A percentile compares a stretch with the other conserved stretches of the same genome.
Evolutionary conservation across 2,797 vertebrate genomes (phyloP).

Genomic region (Onychomys leucogaster): DNA sequence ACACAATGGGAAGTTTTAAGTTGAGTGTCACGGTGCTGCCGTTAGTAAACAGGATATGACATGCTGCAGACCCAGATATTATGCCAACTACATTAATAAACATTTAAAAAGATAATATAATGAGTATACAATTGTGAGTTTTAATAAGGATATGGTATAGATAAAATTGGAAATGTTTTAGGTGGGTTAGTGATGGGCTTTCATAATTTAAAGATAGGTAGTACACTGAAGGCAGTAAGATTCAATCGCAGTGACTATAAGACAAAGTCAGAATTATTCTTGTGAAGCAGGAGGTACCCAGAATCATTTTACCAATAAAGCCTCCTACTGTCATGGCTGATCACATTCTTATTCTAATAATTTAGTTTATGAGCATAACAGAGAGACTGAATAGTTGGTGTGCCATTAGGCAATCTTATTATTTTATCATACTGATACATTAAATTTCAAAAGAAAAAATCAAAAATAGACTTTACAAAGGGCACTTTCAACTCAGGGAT

Average conservation of each 20-base stretch:
- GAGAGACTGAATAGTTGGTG: conserved; percentile 9
- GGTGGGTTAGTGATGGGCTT: conserved; percentile 57
- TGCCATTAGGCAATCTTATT: background rate
- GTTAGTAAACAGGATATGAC: conserved; percentile 36
- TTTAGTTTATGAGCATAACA: conserved; percentile 63
- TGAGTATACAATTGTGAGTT: conserved; percentile 65
- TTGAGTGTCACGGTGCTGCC: background rate
- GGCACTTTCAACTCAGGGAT: background rate
- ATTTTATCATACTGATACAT: conserved; percentile 23
- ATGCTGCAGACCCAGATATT: background rate
- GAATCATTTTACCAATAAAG: conserved; percentile 40
- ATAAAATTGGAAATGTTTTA: conserved; percentile 65
- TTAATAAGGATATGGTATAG: conserved; percentile 65
- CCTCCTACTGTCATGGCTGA: background rate
- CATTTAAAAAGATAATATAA: conserved; percentile 45
- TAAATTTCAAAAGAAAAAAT: background rate
- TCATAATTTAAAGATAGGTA: conserved; percentile 69
- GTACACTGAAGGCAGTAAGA: conserved; percentile 70
- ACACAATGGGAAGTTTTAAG: background rate
- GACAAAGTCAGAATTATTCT: conserved; percentile 53
- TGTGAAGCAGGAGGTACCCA: conserved; percentile 52
- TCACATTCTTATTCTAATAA: conserved; percentile 49
- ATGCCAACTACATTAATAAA: conserved; percentile 44
- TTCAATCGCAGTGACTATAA: conserved; percentile 70
- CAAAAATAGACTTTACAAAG: background rate